Conservation (phyloP, 2,113 vertebrate genomes). For the Machaerirhynchus nigripectus region DNA sequence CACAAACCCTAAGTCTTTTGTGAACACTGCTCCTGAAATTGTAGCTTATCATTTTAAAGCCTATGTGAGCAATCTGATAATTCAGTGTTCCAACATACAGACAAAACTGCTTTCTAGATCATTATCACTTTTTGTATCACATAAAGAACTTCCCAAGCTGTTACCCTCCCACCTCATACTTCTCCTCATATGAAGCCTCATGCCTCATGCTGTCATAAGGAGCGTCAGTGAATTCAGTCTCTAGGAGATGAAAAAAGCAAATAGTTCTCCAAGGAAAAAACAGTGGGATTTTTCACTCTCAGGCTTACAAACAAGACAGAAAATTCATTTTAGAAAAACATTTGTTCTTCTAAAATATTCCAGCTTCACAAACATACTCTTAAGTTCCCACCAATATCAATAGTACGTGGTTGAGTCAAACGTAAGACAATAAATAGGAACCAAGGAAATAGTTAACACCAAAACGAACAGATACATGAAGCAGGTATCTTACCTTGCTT, state of each 20-base stretch:
- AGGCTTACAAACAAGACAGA: background rate
- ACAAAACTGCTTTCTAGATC: background rate
- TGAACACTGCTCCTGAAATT: background rate
- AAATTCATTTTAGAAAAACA: background rate
- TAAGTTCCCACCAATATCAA: background rate
- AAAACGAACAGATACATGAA: background rate
- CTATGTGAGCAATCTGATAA: background rate
- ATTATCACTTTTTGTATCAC: background rate
- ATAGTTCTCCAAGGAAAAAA: background rate
- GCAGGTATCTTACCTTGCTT: slow-evolving; percentile 82
- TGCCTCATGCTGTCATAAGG: background rate
- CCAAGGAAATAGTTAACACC: background rate
- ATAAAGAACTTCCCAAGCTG: background rate
- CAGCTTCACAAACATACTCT: background rate
- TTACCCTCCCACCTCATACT: background rate
- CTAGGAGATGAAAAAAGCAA: background rate
- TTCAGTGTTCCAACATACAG: background rate
- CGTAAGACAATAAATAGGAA: background rate
- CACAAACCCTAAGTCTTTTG: background rate
- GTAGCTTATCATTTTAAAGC: background rate
- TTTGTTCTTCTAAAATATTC: background rate
- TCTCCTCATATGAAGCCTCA: background rate
- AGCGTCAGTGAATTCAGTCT: background rate
- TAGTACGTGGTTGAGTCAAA: background rate
- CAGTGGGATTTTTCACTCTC: background rate